Conservation (phyloP, 1,140 invertebrate genomes). For the Gonatopus flavifemur region DNA sequence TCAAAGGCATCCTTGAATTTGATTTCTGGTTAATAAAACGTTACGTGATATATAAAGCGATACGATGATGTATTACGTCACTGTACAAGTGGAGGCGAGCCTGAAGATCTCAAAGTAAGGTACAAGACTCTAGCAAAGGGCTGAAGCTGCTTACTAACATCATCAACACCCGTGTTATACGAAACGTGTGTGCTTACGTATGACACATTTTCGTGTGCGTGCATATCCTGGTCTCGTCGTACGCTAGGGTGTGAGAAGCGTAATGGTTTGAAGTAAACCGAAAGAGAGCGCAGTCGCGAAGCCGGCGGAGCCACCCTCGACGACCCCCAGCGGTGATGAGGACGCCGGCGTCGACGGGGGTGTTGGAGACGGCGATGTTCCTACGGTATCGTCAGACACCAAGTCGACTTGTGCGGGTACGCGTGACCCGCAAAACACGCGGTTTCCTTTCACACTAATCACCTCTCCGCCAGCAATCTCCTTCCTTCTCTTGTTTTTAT, state of each 20-base stretch:
- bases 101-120: too few relatives aligned
- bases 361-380: conserved; percentile 16
- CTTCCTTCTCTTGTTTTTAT: too few relatives aligned
- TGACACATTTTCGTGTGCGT: not conserved
- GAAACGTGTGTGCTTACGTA: conserved; percentile 6
- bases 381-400: conserved; percentile 7
- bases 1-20: too few relatives aligned
- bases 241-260: conserved; percentile 19
- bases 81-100: conserved; percentile 15
- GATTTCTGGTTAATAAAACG: conserved; percentile 47
- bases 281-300: conserved; percentile 42
- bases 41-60: conserved; percentile 40
- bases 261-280: conserved; percentile 38
- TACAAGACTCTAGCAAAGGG: too few relatives aligned
- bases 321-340: conserved; percentile 23
- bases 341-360: not conserved
- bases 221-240: not conserved
- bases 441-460: too few relatives aligned
- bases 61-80: conserved; percentile 38
- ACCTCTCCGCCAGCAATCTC: too few relatives aligned
- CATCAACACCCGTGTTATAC: not conserved
- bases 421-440: too few relatives aligned
- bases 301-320: conserved; percentile 35
- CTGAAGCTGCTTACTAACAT: not conserved
- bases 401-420: conserved; percentile 31